Base-by-base conservation (phyloP, 92 coral and sea anemone genomes). In the Porites cylindrica region DNA sequence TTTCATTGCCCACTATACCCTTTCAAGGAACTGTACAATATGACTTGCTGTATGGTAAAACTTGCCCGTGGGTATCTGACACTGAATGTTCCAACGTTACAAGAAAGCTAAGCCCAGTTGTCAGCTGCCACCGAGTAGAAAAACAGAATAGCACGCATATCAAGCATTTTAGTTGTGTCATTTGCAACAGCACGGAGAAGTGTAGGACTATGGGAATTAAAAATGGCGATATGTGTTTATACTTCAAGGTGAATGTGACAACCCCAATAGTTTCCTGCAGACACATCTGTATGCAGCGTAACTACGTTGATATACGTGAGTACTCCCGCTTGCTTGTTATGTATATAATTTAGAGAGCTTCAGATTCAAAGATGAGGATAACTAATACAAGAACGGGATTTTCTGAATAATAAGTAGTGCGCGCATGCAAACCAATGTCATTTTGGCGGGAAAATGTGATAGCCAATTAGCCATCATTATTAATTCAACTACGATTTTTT, bases 181-280 rank as follows among this genome's bases (percentile, higher is more conserved):
- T 83, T 73, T 83, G 87, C 51, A 83, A 83, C 80, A 83, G 53
- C 73, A 72, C 54, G 0, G 47, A 72, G 60, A 52, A 60, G n/a
- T 83, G 87, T 38, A 14, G 9, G 23, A 47, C 19, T 10, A 20
- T 62, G 80, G 62, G 64, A 5, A 61, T 83, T 19, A 1, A 8
- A 61, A 21, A 83, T 24, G 0, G 18, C 12, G 60, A 20, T n/a
- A 8, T 83, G 50, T 75, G 79, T 14, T 23, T 72, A 19, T 61
- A 23, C 63, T 18, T 72, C 47, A 72, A 43, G 29, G 80, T 47
- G 18, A 72, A 43, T 18, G 80, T 47, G 18, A 73, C 56, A 52
- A 47, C 87, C 38, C 32, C 69, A 0, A 19, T 6, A 11, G 47
- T 4, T 38, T 38, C 29, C 51, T 26, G 58, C 11, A 18, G n/a